Conservation (phyloP, 1,140 invertebrate species). For the Penaeus chinensis region DNA sequence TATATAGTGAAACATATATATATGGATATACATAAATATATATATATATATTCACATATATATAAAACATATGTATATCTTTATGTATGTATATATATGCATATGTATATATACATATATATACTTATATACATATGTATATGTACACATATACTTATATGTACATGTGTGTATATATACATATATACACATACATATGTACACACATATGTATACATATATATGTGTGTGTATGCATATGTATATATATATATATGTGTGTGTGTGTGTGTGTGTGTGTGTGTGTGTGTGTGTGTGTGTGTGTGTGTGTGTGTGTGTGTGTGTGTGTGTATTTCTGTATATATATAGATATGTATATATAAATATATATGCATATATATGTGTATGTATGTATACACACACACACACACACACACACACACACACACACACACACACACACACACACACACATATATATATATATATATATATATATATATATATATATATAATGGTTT, state of each 20-base stretch:
- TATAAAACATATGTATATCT: not conserved
- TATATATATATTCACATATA: not conserved
- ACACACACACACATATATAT: too few relatives aligned
- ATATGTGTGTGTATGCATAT: not conserved
- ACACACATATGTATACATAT: not conserved
- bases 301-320: not conserved
- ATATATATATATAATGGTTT: too few relatives aligned
- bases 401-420: too few relatives aligned
- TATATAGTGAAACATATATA: not conserved
- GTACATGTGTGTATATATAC: too few relatives aligned
- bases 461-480: too few relatives aligned
- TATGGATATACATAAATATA: not conserved
- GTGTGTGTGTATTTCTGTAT: not conserved
- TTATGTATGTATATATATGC: constrained; percentile 3
- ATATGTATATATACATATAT: constrained; percentile 18
- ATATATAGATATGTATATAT: constrained; percentile 3
- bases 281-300: not conserved
- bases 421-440: too few relatives aligned
- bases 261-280: not conserved
- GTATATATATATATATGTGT: not conserved
- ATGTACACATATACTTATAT: not conserved
- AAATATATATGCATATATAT: constrained; percentile 2
- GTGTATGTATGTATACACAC: not conserved
- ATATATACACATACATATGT: too few relatives aligned
- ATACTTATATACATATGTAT: not conserved